A percentile compares a stretch with the other conserved stretches of the same genome.
phyloP scores from a whole-genome alignment of 2,113 vertebrate genomes.

The Zosterops hypoxanthus region DNA sequence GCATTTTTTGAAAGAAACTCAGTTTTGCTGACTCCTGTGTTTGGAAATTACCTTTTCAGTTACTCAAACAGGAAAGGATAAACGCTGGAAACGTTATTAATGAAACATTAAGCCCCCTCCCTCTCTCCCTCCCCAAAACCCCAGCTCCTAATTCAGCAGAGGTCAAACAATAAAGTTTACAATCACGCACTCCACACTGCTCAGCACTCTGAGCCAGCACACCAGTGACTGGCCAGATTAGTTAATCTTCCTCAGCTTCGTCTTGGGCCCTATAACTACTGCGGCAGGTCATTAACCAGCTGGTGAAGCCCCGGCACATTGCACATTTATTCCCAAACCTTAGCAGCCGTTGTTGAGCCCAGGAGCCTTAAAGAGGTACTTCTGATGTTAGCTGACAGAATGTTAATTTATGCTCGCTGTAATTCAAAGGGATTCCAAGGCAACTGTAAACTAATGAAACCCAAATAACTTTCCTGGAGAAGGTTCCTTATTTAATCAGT shows the following conservation, averaged over 20 bases:
- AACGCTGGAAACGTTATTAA: conserved; percentile 53
- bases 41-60: conserved; percentile 34
- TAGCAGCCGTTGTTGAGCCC: conserved; percentile 68
- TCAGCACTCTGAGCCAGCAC: not conserved
- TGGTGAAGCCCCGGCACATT: conserved; percentile 65
- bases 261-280: conserved; percentile 68
- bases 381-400: conserved; percentile 71
- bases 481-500: conserved; percentile 60
- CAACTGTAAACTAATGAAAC: conserved; percentile 76
- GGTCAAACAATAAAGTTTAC: conserved; percentile 47
- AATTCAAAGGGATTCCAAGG: conserved; percentile 75
- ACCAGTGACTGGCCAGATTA: conserved; percentile 39
- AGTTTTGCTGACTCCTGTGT: conserved; percentile 22
- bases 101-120: conserved; percentile 16
- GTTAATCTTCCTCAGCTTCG: conserved; percentile 58
- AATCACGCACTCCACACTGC: not conserved
- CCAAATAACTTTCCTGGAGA: conserved; percentile 51
- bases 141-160: conserved; percentile 24
- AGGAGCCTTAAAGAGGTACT: conserved; percentile 70
- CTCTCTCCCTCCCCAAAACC: not conserved
- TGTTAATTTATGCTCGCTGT: conserved; percentile 69
- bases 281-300: conserved; percentile 64
- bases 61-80: conserved; percentile 49
- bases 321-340: conserved; percentile 74
- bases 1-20: not conserved